Evolutionary conservation across 2,797 vertebrate species (phyloP).

Genomic region (Rhodeus uyekii): DNA sequence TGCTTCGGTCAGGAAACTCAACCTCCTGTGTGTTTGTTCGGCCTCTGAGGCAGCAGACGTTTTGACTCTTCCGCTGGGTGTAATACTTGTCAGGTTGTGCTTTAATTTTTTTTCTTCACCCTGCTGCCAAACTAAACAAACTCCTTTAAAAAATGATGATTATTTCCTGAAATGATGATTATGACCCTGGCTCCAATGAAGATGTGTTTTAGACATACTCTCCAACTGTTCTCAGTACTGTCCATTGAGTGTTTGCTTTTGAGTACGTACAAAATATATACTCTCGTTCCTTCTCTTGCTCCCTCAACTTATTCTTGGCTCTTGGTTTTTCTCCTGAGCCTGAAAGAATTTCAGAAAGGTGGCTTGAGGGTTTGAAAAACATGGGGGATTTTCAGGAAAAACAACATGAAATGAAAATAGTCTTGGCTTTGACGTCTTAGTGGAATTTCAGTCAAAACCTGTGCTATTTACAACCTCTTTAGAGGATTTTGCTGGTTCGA

Average conservation of each 20-base stretch:
- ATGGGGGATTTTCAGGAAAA: constrained; percentile 60
- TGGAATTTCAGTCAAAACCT: constrained; percentile 51
- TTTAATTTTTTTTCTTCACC: not conserved
- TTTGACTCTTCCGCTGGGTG: constrained; percentile 1
- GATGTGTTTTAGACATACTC: not conserved
- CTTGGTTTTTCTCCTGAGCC: constrained; percentile 54
- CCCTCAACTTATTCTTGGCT: constrained; percentile 59
- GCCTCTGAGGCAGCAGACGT: not conserved
- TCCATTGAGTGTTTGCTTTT: not conserved
- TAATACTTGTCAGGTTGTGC: not conserved
- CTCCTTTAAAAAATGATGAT: not conserved
- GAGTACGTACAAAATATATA: constrained; percentile 6
- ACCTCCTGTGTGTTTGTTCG: constrained; percentile 7
- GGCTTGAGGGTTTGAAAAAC: constrained; percentile 68
- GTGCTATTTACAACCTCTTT: constrained; percentile 41
- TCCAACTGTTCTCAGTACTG: constrained; percentile 3
- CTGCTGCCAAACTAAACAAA: constrained; percentile 19
- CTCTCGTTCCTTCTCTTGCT: not conserved
- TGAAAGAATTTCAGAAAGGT: constrained; percentile 69
- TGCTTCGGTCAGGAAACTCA: not conserved
- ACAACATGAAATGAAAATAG: constrained; percentile 58
- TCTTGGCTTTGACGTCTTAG: constrained; percentile 49
- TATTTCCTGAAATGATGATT: constrained; percentile 24
- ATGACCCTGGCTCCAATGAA: not conserved
- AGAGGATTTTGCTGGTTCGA: constrained; percentile 30